Percentiles rank a stretch among this genome's conserved stretches.
These are phyloP conservation scores for Sphaerophoria rueppellii DNA, from an alignment of 2,888 invertebrate genomes.

Conservation along the genomic window DNA sequence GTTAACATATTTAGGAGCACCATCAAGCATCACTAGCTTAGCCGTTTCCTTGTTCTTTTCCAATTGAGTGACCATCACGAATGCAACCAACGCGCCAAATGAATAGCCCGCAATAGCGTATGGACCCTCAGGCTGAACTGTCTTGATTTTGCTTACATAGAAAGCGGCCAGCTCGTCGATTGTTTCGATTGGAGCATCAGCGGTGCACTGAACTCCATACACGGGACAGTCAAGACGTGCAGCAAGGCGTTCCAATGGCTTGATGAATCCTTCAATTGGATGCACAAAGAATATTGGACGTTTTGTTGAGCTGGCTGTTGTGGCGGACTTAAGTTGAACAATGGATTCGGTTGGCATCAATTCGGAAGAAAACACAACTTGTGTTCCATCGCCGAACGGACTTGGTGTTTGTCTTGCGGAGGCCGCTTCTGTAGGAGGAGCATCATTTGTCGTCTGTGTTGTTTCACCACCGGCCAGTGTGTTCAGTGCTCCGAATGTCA, in stretches of 20 bases:
- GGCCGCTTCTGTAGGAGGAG: conserved; percentile 47
- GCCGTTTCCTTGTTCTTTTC: conserved; percentile 84
- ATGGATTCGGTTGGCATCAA: conserved; percentile 90
- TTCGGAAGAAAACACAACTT: conserved; percentile 85
- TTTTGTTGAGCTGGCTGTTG: conserved; percentile 78
- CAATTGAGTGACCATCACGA: conserved; percentile 95
- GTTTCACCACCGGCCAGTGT: conserved; percentile 80
- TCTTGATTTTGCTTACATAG: conserved; percentile 89
- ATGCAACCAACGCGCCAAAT: conserved; percentile 96
- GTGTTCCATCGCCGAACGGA: conserved; percentile 82
- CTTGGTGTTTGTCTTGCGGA: conserved; percentile 77
- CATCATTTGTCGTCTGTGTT: conserved; percentile 63
- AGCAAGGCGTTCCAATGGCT: conserved; percentile 88
- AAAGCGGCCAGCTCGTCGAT: conserved; percentile 88
- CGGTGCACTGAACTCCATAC: conserved; percentile 95
- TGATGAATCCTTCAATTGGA: conserved; percentile 94
- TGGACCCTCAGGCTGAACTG: conserved; percentile 90
- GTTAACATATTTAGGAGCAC: conserved; percentile 92
- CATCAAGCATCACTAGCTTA: conserved; percentile 91
- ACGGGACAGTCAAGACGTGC: conserved; percentile 89
- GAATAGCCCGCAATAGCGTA: conserved; percentile 97
- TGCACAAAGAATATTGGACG: conserved; percentile 88
- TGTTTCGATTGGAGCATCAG: conserved; percentile 88
- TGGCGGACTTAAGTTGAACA: conserved; percentile 85
- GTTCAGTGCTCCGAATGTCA: conserved; percentile 90